Evolutionary conservation across 2,888 invertebrate genomes (phyloP).

Genomic region (Phragmatobia fuliginosa): DNA sequence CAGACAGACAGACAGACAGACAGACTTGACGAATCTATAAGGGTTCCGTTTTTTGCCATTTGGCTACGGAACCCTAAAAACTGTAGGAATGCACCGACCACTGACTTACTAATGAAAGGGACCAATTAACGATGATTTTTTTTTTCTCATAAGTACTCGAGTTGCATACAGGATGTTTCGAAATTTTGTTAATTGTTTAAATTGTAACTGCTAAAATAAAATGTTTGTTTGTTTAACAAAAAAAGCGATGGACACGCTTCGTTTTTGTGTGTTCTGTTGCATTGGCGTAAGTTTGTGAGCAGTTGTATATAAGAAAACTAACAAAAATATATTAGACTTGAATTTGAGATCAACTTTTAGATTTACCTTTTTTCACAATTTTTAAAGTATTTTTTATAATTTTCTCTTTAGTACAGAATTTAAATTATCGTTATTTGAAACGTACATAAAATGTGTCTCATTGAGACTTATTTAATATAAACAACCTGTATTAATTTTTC

Average conservation of each 20-base stretch:
- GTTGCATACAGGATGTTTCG: conserved; percentile 65
- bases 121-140: conserved; percentile 86
- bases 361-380: neutral
- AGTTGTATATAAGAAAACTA: too few relatives aligned
- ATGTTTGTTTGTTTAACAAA: neutral
- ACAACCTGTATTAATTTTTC: conserved; percentile 77
- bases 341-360: too few relatives aligned
- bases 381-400: neutral
- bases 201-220: conserved; percentile 1
- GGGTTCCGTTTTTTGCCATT: too few relatives aligned
- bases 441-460: neutral
- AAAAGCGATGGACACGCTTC: neutral
- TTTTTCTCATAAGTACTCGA: conserved; percentile 74
- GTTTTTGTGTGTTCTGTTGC: neutral
- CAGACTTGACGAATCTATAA: too few relatives aligned
- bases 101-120: conserved; percentile 85
- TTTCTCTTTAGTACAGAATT: neutral
- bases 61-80: too few relatives aligned
- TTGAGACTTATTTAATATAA: conserved; percentile 25
- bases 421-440: neutral
- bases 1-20: too few relatives aligned
- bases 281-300: neutral
- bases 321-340: neutral
- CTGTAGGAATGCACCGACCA: conserved; percentile 79
- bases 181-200: conserved; percentile 18